Percentiles rank a stretch among this genome's conserved stretches.
Conservation (phyloP, 2,113 vertebrate species). For the Pitta sordida region DNA sequence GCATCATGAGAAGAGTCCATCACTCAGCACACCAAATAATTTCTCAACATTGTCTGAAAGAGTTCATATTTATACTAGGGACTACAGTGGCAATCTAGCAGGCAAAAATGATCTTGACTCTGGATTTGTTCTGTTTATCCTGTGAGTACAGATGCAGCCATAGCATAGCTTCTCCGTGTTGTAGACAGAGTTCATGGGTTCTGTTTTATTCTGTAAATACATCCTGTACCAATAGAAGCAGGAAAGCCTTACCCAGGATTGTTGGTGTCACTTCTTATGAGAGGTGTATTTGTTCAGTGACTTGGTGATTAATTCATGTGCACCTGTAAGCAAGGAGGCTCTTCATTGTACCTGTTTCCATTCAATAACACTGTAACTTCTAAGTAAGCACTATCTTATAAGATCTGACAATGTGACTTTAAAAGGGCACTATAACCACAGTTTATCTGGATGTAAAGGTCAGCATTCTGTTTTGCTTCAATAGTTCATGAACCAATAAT, state of each 20-base stretch:
- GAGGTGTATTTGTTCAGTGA: neutral
- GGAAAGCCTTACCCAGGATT: neutral
- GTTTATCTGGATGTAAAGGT: neutral
- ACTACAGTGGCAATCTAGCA: neutral
- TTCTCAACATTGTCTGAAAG: neutral
- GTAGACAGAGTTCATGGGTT: neutral
- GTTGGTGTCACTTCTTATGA: rapidly evolving
- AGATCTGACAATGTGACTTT: neutral
- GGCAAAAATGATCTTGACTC: neutral
- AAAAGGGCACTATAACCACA: neutral
- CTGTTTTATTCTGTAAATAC: neutral
- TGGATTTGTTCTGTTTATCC: neutral
- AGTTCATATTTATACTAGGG: neutral
- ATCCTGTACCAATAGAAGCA: neutral
- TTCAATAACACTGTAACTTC: neutral
- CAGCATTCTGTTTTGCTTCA: neutral
- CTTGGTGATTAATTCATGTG: neutral
- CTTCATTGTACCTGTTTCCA: neutral
- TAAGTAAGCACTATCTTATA: neutral
- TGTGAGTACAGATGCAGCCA: neutral
- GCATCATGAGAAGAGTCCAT: neutral
- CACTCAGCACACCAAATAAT: neutral
- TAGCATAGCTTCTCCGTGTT: neutral
- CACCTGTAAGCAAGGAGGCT: neutral
- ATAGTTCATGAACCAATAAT: neutral